A percentile compares a stretch with the other conserved stretches of the same genome.
Conservation (phyloP, 1,140 invertebrate species). For the Lucilia sericata region DNA sequence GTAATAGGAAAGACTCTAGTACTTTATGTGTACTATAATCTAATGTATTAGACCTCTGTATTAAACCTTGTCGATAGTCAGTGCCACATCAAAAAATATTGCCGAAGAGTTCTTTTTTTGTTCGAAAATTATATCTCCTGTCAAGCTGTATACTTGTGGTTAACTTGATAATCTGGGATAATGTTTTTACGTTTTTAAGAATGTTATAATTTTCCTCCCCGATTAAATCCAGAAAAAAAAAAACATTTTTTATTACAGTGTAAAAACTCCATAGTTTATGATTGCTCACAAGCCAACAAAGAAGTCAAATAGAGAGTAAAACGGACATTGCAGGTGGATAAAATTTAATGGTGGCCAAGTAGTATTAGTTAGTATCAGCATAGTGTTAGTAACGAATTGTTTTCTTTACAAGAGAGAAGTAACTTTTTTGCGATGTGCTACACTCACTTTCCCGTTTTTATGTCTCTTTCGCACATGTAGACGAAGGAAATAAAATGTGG, state of each 20-base stretch:
- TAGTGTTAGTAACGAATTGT: conserved; percentile 3
- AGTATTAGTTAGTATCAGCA: not conserved
- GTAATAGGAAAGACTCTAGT: too few relatives aligned
- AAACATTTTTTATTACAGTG: not conserved
- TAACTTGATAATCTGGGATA: too few relatives aligned
- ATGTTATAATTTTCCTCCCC: too few relatives aligned
- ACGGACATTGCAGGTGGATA: conserved; percentile 17
- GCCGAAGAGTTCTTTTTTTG: too few relatives aligned
- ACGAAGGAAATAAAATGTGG: not conserved
- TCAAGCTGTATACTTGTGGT: too few relatives aligned
- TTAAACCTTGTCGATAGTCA: too few relatives aligned
- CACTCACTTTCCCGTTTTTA: not conserved
- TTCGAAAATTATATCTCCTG: too few relatives aligned
- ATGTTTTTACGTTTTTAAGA: too few relatives aligned
- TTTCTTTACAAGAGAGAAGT: not conserved
- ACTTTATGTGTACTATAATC: too few relatives aligned
- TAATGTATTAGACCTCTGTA: too few relatives aligned
- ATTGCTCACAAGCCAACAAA: not conserved
- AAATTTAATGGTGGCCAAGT: not conserved
- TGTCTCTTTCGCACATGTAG: not conserved
- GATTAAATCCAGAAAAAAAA: too few relatives aligned
- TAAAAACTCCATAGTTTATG: not conserved
- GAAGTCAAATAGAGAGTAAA: not conserved
- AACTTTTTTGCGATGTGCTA: not conserved
- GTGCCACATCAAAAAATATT: too few relatives aligned